These are phyloP conservation scores for Scylla paramamosain DNA, from an alignment of 1,140 invertebrate species.

Conservation along the genomic window DNA sequence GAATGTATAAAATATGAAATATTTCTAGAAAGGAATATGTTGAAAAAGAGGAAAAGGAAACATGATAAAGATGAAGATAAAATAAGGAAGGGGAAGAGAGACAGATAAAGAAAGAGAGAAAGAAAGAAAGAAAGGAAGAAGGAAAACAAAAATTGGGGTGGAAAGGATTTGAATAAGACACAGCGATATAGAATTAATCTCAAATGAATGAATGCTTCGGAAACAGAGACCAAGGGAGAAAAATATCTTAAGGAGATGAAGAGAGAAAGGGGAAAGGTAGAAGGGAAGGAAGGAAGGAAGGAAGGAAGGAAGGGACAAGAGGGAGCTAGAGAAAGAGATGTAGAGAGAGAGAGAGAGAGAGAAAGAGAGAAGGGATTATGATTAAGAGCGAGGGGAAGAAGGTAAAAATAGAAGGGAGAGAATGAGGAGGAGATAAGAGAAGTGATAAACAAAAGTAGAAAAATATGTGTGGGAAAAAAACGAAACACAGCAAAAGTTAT, in stretches of 20 bases:
- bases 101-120: background rate
- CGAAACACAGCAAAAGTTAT: background rate
- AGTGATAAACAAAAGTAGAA: background rate
- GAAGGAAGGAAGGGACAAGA: background rate
- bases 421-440: conserved; percentile 8
- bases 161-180: conserved; percentile 9
- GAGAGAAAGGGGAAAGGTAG: background rate
- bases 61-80: background rate
- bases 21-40: background rate
- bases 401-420: background rate
- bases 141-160: background rate
- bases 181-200: background rate
- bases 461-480: background rate
- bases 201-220: no score
- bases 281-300: background rate
- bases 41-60: no score
- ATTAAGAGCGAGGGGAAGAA: background rate
- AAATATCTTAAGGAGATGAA: background rate
- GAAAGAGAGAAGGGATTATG: background rate
- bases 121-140: background rate
- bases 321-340: background rate
- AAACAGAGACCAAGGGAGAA: background rate
- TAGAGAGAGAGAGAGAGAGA: background rate
- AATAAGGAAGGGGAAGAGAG: conserved; percentile 43
- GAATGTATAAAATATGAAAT: no score